Evolutionary conservation across 2,113 vertebrate species (phyloP), one percentile per base, ranked within the genome.

Genomic region (Trogon surrucura): DNA sequence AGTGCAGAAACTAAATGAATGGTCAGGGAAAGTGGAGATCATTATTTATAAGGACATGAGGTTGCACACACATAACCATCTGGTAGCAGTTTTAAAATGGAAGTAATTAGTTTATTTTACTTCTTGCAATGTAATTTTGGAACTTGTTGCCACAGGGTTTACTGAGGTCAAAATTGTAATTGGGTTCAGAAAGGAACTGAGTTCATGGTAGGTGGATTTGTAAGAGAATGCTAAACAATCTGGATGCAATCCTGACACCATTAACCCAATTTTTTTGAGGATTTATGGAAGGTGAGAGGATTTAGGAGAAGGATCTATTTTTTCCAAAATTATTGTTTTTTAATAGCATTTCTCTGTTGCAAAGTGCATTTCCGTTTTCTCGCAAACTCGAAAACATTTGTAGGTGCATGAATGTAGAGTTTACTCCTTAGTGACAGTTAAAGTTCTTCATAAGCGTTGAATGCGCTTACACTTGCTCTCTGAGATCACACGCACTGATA

Each of bases 101-200:
- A 64, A 86, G 44, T 64, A 84, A 80, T 97, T 92, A 51, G 53
- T 64, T 88, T 91, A 14, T 93, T 82, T 78, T 58, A 47, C 51
- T 83, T 91, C 14, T 30, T 79, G 65, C 48, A 53, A 2, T 53
- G 19, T 34, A 60, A 51, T 79, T 81, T 18, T 91, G 53, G 38
- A 87, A 65, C 26, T 71, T 67, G 41, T 82, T 64, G 21, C 65
- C 25, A 32, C 21, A 50, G 72, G 30, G 26, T 86, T 93, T 88
- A 56, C 10, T 78, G 69, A 53, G 29, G 44, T 51, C 64, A 78
- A 62, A 84, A 92, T 23, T 80, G 36, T 66, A 80, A 51, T 3
- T 80, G 60, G 47, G 20, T 74, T 94, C 77, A 67, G 80, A 80
- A 71, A n/a, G 51, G 23, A 72, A 30, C 11, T 38, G 25, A 66